Conservation (phyloP, 2,888 invertebrate genomes). For the Zaprionus obscuricornis region DNA sequence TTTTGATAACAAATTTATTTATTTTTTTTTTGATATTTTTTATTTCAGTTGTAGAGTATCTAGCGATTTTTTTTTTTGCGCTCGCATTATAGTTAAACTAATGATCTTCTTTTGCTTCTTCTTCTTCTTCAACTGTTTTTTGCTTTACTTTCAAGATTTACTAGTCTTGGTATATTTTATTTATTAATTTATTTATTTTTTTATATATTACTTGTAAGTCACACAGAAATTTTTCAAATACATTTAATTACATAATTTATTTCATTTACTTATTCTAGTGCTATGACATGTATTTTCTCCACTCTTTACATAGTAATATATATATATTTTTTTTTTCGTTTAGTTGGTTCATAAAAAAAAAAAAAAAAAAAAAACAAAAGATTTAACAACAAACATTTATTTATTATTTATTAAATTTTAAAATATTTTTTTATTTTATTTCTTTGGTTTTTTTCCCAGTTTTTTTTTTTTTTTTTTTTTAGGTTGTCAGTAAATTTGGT, state of each 20-base stretch:
- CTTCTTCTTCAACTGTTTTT: constrained; percentile 5
- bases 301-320: constrained; percentile 33
- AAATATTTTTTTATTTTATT: constrained; percentile 3
- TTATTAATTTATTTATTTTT: too few species aligned
- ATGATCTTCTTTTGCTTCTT: constrained; percentile 4
- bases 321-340: constrained; percentile 10
- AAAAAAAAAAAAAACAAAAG: constrained; percentile 20
- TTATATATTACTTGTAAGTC: constrained; percentile 24
- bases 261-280: constrained; percentile 44
- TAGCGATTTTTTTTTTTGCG: not conserved
- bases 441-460: not conserved
- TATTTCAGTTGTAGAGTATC: constrained; percentile 12
- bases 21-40: constrained; percentile 38
- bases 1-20: constrained; percentile 47
- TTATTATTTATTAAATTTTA: not conserved
- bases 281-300: constrained; percentile 70
- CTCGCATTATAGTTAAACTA: constrained; percentile 16
- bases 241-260: constrained; percentile 16
- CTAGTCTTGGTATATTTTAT: not conserved
- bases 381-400: constrained; percentile 34
- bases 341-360: constrained; percentile 19
- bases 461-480: constrained; percentile 16
- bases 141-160: constrained; percentile 17
- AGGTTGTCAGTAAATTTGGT: constrained; percentile 48
- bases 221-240: constrained; percentile 49